Base-by-base conservation (phyloP, 2,113 vertebrate genomes). In the Prionailurus viverrinus region DNA sequence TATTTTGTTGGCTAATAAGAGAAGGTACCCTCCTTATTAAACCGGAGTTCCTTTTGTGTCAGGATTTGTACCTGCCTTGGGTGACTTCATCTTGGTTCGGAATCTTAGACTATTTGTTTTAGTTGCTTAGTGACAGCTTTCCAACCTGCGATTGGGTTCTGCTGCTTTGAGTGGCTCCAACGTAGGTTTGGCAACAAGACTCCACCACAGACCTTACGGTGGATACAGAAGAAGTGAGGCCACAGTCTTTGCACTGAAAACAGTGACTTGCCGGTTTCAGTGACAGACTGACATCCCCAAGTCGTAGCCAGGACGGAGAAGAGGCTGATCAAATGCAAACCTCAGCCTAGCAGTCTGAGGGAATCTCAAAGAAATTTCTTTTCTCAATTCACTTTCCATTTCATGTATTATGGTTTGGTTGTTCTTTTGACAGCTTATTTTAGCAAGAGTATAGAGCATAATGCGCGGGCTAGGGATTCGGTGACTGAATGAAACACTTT, bases 61-160 rank as follows among this genome's bases (percentile, higher is more conserved):
- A 48, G 63, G 8, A 58, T 66, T 55, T 66, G 5, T 16, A 69
- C 45, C 14, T 71, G 0, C 73, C 16, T 2, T 7, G 39, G 25
- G 23, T 4, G 3, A 63, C 89, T 80, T 80, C 25, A 11, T 39
- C 80, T 31, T 51, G 33, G 27, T 27, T 66, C 69, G 1, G 55
- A 80, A 39, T 45, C 45, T 36, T 5, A 16, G 16, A 5, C 48
- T 18, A 1, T n/a, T 65, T 3, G 15, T 63, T 41, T 48, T 5
- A 41, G 12, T 39, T 80, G 19, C 5, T 1, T 29, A 2, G 29
- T 58, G 91, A 36, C 33, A n/a, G 1, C 31, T 58, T 45, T 39
- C 31, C 27, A 23, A 10, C n/a, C 23, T 14, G 4, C n/a, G 1
- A 0, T 6, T 27, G 19, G 69, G 4, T 55, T 39, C 19, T 18